Evolutionary conservation across 2,113 vertebrate genomes (phyloP), one percentile per base, ranked within the genome.

Genomic region (Daphoenositta chrysoptera): DNA sequence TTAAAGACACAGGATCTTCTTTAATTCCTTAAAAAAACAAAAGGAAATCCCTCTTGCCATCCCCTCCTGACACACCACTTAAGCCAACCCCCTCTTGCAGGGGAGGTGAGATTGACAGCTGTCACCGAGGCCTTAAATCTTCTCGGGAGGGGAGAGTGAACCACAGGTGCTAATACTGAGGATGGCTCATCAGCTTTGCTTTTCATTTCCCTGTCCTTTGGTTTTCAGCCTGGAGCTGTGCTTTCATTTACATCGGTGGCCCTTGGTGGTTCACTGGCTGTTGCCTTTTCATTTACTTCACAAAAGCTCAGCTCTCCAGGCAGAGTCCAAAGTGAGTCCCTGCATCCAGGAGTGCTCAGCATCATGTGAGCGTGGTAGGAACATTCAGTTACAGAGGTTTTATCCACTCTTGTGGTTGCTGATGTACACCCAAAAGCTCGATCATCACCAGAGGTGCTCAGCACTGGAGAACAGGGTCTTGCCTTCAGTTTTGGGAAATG

Each of bases 1-100:
- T 97, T 96, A 97, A 97, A 95, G 87, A 85, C 70, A 77, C 30
- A 13, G 13, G 86, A 90, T 91, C 84, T 80, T 91, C 88, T 91
- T 92, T 91, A 94, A 95, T 95, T 88, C 87, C 92, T 86, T 80
- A 76, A 91, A 83, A 61, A 80, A 77, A 2, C 5, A 5, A 56
- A 75, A 60, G 35, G 51, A 81, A 95, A 76, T 70, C 61, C 37
- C 54, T 56, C 51, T 68, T 89, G 60, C 72, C 47, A 33, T 80
- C 40, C 42, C 94, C 37, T 63, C 40, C 18, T 64, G 73, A 53
- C 58, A 33, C 18, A 76, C 24, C 19, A 50, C 39, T 90, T 61
- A 51, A 89, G 80, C 39, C 51, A 71, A 17, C 0, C 7, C 16
- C 9, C 9, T 66, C 20, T 65, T 31, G 69, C 72, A 94, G 84